Base-by-base conservation (phyloP, 1,140 invertebrate genomes). In the Anoplolepis gracilipes region DNA sequence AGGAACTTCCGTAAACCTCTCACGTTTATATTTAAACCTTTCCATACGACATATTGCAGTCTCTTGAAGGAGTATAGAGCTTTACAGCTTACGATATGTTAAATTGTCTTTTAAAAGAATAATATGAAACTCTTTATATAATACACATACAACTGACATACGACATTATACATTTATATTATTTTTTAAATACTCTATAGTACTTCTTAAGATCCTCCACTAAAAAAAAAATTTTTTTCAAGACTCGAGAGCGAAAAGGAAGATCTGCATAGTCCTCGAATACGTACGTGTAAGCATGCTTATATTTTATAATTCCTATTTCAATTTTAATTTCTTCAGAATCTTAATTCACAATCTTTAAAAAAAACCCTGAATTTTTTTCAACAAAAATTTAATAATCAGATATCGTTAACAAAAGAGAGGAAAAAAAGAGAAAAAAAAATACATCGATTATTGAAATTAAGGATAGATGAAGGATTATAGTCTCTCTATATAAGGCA, bases 1-100 rank as follows among this genome's bases (percentile, higher is more conserved):
- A 57, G 42, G 28, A 81, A 81, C 78, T 81, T 81, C 78, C 78
- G 53, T n/a, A 53, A 72, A 72, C 36, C 64, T 81, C 78, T 70
- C 65, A 53, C 65, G 78, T 72, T 81, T 81, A 81, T 81, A 81
- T 81, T 72, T 81, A 81, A 81, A 81, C 65, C 78, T 72, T 61
- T 81, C 78, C 53, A 10, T 30, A 46, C 78, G 67, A 81, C 65
- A 72, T 57, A 30, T 39, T 55, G 65, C 65, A 72, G 78, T 57
- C 55, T 36, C 30, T 72, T 53, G 36, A 59, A 69, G 49, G n/a
- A n/a, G n/a, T n/a, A n/a, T n/a, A n/a, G 59, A 67, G 53, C 78
- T 81, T 72, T 19, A 30, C 65, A 57, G 36, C 53, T 81, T 81
- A 81, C 39, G 36, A 53, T 36, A 72, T 72, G 65, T 81, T 81